Conservation (phyloP, 2,797 vertebrate genomes). For the Kryptopterus vitreolus region DNA sequence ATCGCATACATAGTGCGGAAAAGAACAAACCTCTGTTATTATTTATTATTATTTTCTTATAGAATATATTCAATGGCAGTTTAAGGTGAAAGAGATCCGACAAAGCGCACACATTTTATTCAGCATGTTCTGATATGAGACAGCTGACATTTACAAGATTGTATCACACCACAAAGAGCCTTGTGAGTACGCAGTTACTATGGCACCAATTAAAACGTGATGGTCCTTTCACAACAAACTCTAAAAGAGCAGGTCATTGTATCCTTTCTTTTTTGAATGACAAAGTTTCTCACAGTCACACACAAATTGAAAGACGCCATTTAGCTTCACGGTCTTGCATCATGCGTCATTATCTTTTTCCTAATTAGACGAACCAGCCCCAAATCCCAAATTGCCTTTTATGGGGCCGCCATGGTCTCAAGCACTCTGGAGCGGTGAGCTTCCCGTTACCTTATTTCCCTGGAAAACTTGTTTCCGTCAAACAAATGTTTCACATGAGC, state of each 20-base stretch:
- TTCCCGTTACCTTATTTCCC: slow-evolving; percentile 2
- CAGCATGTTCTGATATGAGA: slow-evolving; percentile 67
- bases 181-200: slow-evolving; percentile 65
- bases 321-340: slow-evolving; percentile 40
- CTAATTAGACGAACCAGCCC: slow-evolving; percentile 39
- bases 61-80: background rate
- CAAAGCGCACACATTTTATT: slow-evolving; percentile 67
- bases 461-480: slow-evolving; percentile 11
- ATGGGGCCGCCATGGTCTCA: slow-evolving; percentile 13
- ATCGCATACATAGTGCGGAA: background rate
- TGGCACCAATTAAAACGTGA: slow-evolving; percentile 75
- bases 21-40: background rate
- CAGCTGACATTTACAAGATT: slow-evolving; percentile 83
- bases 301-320: slow-evolving; percentile 38
- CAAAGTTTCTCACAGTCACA: slow-evolving; percentile 12
- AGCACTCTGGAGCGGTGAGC: slow-evolving; percentile 12
- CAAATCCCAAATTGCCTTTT: slow-evolving; percentile 46
- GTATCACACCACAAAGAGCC: slow-evolving; percentile 79
- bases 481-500: background rate
- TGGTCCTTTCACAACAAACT: slow-evolving; percentile 58
- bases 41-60: background rate
- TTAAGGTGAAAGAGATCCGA: slow-evolving; percentile 48
- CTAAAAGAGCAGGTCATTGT: slow-evolving; percentile 35
- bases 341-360: slow-evolving; percentile 44
- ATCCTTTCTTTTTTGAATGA: slow-evolving; percentile 36